Evolutionary conservation across 2,888 invertebrate species (phyloP), one percentile per base, ranked within the genome.

Genomic region (Lochmaea capreae): DNA sequence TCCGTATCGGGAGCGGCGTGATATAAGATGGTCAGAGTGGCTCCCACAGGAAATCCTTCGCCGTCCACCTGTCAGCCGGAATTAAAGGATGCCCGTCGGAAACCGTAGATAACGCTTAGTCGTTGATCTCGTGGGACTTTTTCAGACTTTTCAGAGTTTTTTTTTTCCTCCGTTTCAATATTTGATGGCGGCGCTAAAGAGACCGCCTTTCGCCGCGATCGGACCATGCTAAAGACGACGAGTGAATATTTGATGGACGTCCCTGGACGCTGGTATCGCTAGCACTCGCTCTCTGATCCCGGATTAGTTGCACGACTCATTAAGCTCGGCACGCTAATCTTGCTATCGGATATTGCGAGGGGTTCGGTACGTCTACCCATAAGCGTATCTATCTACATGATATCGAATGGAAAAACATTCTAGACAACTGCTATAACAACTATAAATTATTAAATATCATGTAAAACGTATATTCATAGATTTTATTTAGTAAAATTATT

Each of bases 21-120:
- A 85, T 84, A 85, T 85, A 84, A 84, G 85, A 83, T 84, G 83
- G 84, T 81, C 79, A 77, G 77, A 83, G 83, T 82, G 80, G 81
- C 82, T 85, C 86, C 85, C 86, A 81, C 78, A 85, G 87, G 87
- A 85, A 84, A 85, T 85, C 84, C 84, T 75, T 76, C 75, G 77
- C 77, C 84, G 85, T 85, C 84, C 88, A 89, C 89, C 89, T 89
- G 89, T 89, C 89, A 89, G 87, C 84, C 86, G 86, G 89, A 89
- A 89, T 89, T 89, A 89, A 89, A 89, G 89, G 88, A 89, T 89
- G 81, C 83, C 81, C 81, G 81, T 80, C 80, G 82, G 83, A 83
- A 84, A 83, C 85, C 84, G 85, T 85, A 86, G 86, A 86, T 86
- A 86, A 86, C 85, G 81, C 81, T 81, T 84, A 81, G 83, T 81